Evolutionary conservation across 1,140 invertebrate species (phyloP).

Genomic region (Rhopalosiphum padi): DNA sequence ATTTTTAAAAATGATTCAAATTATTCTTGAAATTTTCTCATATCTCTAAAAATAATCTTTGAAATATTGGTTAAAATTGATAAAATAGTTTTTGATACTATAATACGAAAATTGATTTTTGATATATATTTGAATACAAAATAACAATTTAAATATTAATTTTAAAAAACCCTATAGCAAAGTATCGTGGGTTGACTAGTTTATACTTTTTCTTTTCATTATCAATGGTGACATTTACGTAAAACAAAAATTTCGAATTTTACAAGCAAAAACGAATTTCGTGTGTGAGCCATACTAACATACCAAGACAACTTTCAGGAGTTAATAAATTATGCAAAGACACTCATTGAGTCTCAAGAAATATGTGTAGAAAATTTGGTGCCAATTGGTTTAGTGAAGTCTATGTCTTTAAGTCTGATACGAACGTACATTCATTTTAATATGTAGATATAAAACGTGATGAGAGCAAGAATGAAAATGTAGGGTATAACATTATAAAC

Average conservation of each 20-base stretch:
- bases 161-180: not conserved
- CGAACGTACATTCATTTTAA: not conserved
- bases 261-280: not conserved
- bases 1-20: too few species aligned
- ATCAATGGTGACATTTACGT: not conserved
- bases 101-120: too few species aligned
- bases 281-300: not conserved
- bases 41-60: too few species aligned
- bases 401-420: not conserved
- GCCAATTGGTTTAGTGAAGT: not conserved
- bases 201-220: not conserved
- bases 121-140: not conserved
- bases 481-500: too few species aligned
- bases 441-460: not conserved
- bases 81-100: too few species aligned
- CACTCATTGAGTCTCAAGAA: not conserved
- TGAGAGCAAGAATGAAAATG: not conserved
- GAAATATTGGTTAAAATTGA: too few species aligned
- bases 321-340: not conserved
- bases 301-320: fast-evolving
- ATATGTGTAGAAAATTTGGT: not conserved
- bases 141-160: not conserved
- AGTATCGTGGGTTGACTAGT: not conserved
- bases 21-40: too few species aligned
- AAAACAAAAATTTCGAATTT: not conserved